Conservation (phyloP, 1,140 invertebrate species). For the Rhynchophorus ferrugineus region DNA sequence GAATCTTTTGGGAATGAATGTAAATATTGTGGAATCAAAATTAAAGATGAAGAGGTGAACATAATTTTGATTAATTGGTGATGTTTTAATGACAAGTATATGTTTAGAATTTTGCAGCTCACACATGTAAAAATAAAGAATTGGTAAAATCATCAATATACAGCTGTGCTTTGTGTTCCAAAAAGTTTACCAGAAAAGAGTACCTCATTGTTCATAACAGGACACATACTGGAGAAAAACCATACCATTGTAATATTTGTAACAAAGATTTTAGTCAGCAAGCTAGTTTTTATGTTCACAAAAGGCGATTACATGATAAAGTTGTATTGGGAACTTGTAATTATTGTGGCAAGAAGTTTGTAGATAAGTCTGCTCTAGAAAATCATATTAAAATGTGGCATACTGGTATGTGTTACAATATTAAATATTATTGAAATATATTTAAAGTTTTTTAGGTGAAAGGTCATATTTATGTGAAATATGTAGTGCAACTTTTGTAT, state of each 20-base stretch:
- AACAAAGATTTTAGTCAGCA: background rate
- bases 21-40: background rate
- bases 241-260: background rate
- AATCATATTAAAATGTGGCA: background rate
- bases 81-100: background rate
- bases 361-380: background rate
- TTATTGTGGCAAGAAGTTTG: background rate
- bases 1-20: too few relatives aligned
- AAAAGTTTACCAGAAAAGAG: background rate
- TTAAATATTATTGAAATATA: background rate
- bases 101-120: background rate
- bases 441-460: background rate
- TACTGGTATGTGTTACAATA: background rate
- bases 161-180: background rate
- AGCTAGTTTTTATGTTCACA: constrained; percentile 1
- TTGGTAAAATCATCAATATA: background rate
- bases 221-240: background rate
- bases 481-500: background rate
- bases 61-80: background rate
- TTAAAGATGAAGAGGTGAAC: background rate
- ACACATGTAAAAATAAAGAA: background rate
- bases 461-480: constrained; percentile 1
- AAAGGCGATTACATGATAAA: constrained; percentile 1
- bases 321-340: background rate
- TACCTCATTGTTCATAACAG: background rate